Evolutionary conservation across 37 sponge, comb jelly and placozoan species (phyloP).

Genomic region (Halisarca cf. caerulea): DNA sequence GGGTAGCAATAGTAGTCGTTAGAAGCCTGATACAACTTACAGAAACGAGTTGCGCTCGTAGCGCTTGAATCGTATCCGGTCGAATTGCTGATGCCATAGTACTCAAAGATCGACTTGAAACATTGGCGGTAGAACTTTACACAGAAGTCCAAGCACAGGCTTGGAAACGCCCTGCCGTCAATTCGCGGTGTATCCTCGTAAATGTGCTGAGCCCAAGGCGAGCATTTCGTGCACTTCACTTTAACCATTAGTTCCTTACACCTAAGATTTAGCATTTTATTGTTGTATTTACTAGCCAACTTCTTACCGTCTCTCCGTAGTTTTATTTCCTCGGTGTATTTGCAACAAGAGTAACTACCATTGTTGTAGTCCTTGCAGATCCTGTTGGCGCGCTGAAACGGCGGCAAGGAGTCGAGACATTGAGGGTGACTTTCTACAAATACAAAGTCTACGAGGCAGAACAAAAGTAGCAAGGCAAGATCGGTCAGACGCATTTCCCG

Average conservation of each 20-base stretch:
- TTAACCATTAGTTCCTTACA: conserved; percentile 47
- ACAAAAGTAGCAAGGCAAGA: too few species aligned
- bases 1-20: conserved; percentile 77
- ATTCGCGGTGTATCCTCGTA: conserved; percentile 44
- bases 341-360: conserved; percentile 45
- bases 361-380: conserved; percentile 52
- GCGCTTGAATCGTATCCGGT: background rate
- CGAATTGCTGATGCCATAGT: conserved; percentile 39
- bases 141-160: conserved; percentile 64
- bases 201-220: conserved; percentile 76
- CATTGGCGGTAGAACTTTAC: conserved; percentile 51
- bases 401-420: conserved; percentile 72
- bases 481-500: too few species aligned
- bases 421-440: conserved; percentile 55
- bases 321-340: background rate
- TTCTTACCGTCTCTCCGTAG: conserved; percentile 9
- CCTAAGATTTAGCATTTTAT: background rate
- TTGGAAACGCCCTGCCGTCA: conserved; percentile 29
- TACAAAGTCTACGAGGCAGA: too few species aligned
- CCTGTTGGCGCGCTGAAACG: conserved; percentile 30
- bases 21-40: conserved; percentile 13
- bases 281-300: background rate
- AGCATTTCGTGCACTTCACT: conserved; percentile 57
- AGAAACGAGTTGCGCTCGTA: conserved; percentile 39
- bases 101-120: conserved; percentile 21